phyloP scores from a whole-genome alignment of 2,888 invertebrate genomes.

The Brachyptera putata region DNA sequence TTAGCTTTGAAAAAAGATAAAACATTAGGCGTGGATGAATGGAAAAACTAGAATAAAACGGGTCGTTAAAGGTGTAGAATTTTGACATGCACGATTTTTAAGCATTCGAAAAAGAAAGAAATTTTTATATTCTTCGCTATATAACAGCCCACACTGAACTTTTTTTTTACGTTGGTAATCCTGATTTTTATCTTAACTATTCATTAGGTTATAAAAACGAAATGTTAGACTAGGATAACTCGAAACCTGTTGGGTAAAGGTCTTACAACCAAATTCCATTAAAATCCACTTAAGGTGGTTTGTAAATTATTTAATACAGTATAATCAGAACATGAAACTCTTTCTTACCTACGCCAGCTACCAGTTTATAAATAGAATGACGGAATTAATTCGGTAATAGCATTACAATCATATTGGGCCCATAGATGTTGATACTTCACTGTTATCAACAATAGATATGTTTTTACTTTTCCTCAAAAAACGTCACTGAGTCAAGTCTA shows the following conservation, averaged over 20 bases:
- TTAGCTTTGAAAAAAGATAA: neutral
- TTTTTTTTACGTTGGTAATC: constrained; percentile 7
- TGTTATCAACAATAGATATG: too few relatives aligned
- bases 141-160: constrained; percentile 1
- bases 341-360: too few relatives aligned
- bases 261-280: constrained; percentile 19
- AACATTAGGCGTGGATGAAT: neutral
- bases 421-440: too few relatives aligned
- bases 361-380: too few relatives aligned
- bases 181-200: constrained; percentile 3
- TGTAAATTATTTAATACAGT: neutral
- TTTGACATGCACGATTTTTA: constrained; percentile 5
- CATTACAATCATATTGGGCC: too few relatives aligned
- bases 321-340: constrained; percentile 6
- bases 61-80: constrained; percentile 12
- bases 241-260: too few relatives aligned
- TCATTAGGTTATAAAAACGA: neutral
- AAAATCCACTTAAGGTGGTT: constrained; percentile 6
- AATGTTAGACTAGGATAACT: neutral
- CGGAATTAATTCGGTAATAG: too few relatives aligned
- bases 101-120: neutral
- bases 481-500: too few relatives aligned
- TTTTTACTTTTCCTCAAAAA: too few relatives aligned
- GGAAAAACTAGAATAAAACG: neutral
- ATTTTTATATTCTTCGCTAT: neutral